These are phyloP conservation scores for Chaetoderma sp. DNA, from an alignment of 2,888 invertebrate genomes.

Conservation along the genomic window DNA sequence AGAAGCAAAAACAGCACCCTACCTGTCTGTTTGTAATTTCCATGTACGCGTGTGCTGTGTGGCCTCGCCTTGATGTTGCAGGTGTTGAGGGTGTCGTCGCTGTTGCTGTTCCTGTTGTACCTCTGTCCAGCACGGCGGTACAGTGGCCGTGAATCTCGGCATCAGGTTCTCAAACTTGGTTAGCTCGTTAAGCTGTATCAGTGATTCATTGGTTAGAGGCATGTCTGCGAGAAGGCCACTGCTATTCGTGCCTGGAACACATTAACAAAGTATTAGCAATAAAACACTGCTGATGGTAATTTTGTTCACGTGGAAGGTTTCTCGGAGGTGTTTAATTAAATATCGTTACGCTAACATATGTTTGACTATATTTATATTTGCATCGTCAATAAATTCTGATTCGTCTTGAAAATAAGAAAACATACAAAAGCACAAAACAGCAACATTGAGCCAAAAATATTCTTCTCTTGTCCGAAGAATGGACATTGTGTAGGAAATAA, in stretches of 20 bases:
- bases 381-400: no score
- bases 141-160: slow-evolving; percentile 84
- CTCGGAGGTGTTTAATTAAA: no score
- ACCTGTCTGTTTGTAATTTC: slow-evolving; percentile 88
- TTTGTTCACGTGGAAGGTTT: no score
- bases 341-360: no score
- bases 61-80: slow-evolving; percentile 77
- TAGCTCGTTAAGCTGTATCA: slow-evolving; percentile 79
- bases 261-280: neutral
- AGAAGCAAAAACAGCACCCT: no score
- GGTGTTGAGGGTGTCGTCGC: slow-evolving; percentile 85
- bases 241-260: slow-evolving; percentile 38
- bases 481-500: no score
- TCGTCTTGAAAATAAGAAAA: no score
- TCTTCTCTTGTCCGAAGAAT: no score
- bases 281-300: no score
- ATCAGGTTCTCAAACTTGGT: slow-evolving; percentile 81
- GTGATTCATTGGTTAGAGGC: slow-evolving; percentile 73
- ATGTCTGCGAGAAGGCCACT: slow-evolving; percentile 66
- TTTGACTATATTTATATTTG: no score
- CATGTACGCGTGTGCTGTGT: slow-evolving; percentile 86
- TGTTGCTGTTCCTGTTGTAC: slow-evolving; percentile 92
- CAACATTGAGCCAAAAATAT: no score
- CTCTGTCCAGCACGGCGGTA: slow-evolving; percentile 94
- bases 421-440: no score